Conservation (phyloP, 92 coral and sea anemone species). For the Siderastrea siderea region DNA sequence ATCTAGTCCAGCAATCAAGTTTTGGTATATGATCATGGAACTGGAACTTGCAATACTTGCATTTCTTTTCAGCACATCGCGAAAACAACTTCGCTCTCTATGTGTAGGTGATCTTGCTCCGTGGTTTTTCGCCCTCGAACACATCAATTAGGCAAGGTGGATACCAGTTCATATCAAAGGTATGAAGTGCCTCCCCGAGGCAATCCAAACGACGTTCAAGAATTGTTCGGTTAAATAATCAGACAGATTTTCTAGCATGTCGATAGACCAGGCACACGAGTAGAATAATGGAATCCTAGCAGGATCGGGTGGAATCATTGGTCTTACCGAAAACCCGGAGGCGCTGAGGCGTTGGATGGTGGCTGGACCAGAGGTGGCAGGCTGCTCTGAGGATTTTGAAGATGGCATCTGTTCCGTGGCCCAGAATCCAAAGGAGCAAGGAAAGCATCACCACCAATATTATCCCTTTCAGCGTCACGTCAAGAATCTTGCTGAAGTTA, state of each 20-base stretch:
- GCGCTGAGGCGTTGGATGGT: neutral
- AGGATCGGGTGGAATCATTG: neutral
- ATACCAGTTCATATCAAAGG: too few species aligned
- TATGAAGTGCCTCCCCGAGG: neutral
- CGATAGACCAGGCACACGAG: neutral
- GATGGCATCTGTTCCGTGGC: neutral
- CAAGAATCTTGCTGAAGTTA: constrained; percentile 28
- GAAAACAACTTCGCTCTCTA: too few species aligned
- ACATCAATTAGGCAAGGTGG: too few species aligned
- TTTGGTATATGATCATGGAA: too few species aligned
- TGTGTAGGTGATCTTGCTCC: too few species aligned
- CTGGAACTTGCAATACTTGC: too few species aligned
- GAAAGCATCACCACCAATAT: constrained; percentile 25
- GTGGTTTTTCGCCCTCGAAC: too few species aligned
- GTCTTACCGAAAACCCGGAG: neutral
- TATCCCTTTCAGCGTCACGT: constrained; percentile 24
- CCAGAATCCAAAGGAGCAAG: neutral
- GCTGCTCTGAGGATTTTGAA: neutral
- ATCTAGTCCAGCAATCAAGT: too few species aligned
- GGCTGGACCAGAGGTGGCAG: neutral
- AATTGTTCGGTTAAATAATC: neutral
- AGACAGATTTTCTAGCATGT: neutral
- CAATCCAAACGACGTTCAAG: neutral
- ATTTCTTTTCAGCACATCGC: too few species aligned
- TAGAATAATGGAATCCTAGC: neutral